Conservation (phyloP, 1,140 invertebrate genomes). For the Helicoverpa armigera region DNA sequence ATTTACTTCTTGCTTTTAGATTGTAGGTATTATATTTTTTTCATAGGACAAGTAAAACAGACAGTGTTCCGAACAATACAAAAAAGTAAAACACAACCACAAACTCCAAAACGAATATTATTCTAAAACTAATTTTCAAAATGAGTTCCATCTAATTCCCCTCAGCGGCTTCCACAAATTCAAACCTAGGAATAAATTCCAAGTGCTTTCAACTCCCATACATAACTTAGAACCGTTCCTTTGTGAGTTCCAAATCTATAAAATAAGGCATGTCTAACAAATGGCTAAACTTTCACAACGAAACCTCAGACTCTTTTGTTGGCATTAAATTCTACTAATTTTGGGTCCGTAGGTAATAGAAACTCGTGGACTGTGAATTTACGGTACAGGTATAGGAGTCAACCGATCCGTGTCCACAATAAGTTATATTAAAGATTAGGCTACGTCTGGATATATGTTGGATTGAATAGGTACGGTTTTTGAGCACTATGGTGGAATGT, state of each 20-base stretch:
- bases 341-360: slow-evolving; percentile 2
- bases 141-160: slow-evolving; percentile 12
- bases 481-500: too few species aligned
- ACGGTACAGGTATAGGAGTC: neutral
- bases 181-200: slow-evolving; percentile 19
- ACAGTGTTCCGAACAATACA: too few species aligned
- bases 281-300: slow-evolving; percentile 17
- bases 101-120: neutral
- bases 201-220: slow-evolving; percentile 10
- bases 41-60: too few species aligned
- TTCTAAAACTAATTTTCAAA: slow-evolving; percentile 21
- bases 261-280: slow-evolving; percentile 39
- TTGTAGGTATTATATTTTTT: too few species aligned
- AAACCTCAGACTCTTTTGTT: slow-evolving; percentile 30
- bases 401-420: neutral
- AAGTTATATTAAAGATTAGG: too few species aligned
- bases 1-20: too few species aligned
- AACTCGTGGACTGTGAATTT: neutral
- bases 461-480: too few species aligned
- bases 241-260: slow-evolving; percentile 33
- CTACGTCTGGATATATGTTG: too few species aligned
- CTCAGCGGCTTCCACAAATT: slow-evolving; percentile 2
- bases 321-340: slow-evolving; percentile 32
- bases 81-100: neutral
- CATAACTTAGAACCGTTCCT: slow-evolving; percentile 26